Evolutionary conservation across 1,140 invertebrate genomes (phyloP).

Genomic region (Aphidius gifuensis): DNA sequence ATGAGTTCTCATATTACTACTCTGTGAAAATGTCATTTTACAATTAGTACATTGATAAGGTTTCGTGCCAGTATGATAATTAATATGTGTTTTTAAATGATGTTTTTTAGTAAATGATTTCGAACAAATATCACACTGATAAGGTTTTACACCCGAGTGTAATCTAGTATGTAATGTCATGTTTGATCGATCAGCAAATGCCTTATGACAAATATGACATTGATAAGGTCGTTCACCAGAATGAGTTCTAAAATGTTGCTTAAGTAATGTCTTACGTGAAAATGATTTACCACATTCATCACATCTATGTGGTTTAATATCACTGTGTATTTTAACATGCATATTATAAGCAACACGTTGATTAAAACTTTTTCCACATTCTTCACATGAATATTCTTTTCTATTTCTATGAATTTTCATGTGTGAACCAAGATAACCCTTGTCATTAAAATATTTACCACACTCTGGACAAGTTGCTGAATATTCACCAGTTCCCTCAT

Average conservation of each 20-base stretch:
- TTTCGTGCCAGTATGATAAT: constrained; percentile 75
- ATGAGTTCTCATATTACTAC: constrained; percentile 77
- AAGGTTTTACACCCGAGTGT: constrained; percentile 82
- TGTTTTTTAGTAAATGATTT: constrained; percentile 86
- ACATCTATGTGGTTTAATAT: constrained; percentile 83
- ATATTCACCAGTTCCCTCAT: constrained; percentile 72
- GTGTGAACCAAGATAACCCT: constrained; percentile 73
- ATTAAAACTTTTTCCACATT: constrained; percentile 75
- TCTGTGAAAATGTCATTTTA: constrained; percentile 70
- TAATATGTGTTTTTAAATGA: constrained; percentile 79
- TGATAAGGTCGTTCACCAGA: constrained; percentile 76
- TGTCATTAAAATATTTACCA: constrained; percentile 74
- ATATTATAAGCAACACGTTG: constrained; percentile 80
- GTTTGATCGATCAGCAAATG: constrained; percentile 79
- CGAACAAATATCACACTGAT: constrained; percentile 78
- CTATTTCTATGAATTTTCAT: constrained; percentile 76
- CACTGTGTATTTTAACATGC: constrained; percentile 77
- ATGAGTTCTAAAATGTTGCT: constrained; percentile 74
- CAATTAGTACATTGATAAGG: constrained; percentile 74
- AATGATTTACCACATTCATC: constrained; percentile 82
- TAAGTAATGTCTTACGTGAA: constrained; percentile 76
- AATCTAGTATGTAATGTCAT: constrained; percentile 76
- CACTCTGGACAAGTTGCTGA: constrained; percentile 72
- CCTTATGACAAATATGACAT: constrained; percentile 66
- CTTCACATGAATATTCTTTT: constrained; percentile 72